Percentiles rank a stretch among this genome's conserved stretches.
Evolutionary conservation across 92 coral and sea anemone species (phyloP).

Genomic region (Galaxea fascicularis): DNA sequence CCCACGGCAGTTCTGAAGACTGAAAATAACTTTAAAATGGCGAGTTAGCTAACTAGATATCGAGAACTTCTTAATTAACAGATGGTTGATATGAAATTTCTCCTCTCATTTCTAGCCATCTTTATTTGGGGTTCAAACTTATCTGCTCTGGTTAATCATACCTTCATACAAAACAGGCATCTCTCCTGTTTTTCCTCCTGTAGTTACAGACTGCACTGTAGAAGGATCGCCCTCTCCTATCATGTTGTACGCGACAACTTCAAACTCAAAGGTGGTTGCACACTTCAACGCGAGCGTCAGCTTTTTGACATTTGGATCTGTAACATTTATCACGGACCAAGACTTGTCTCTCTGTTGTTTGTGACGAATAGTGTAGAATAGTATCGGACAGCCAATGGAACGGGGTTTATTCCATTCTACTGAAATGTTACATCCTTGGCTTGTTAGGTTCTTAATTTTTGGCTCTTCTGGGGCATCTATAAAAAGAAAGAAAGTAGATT

Average conservation of each 20-base stretch:
- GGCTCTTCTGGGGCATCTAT: background rate
- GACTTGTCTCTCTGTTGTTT: background rate
- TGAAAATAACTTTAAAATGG: no score
- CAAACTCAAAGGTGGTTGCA: conserved; percentile 1
- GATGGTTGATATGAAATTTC: no score
- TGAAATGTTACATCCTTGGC: background rate
- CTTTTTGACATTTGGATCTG: background rate
- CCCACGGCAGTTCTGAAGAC: no score
- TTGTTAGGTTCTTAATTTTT: background rate
- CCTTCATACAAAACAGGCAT: no score
- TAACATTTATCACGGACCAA: background rate
- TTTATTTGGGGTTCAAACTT: no score
- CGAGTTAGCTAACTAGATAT: no score
- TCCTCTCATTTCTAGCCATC: no score
- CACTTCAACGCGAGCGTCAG: background rate
- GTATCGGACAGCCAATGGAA: conserved; percentile 2
- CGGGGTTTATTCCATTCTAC: background rate
- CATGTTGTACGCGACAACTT: conserved; percentile 1
- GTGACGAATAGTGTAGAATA: conserved; percentile 10
- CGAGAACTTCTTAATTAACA: no score
- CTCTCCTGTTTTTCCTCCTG: background rate
- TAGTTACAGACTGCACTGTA: background rate
- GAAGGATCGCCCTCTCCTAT: background rate
- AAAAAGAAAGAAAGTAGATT: no score
- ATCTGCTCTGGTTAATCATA: no score